Conservation (phyloP, 2,797 vertebrate genomes). For the Buceros bicornis region DNA sequence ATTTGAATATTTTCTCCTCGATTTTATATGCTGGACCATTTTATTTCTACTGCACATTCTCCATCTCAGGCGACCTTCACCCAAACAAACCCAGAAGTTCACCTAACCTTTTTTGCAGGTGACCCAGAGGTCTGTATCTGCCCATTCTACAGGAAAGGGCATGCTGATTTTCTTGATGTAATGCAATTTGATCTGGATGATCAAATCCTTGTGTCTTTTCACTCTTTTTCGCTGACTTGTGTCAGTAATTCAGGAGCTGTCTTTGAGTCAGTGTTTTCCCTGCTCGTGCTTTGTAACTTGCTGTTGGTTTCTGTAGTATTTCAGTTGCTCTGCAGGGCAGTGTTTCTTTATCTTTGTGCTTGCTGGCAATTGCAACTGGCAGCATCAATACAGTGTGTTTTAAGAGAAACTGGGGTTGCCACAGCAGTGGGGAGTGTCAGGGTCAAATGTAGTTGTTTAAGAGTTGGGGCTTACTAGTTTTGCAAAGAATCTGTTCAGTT, state of each 20-base stretch:
- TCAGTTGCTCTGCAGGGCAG: not conserved
- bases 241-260: not conserved
- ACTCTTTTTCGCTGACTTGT: not conserved
- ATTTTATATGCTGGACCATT: not conserved
- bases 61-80: not conserved
- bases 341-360: not conserved
- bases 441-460: not conserved
- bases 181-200: not conserved
- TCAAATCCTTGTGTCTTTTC: not conserved
- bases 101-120: not conserved
- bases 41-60: not conserved
- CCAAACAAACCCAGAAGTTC: not conserved
- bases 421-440: not conserved
- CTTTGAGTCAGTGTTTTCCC: not conserved
- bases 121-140: not conserved
- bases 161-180: not conserved
- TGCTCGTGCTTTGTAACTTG: not conserved
- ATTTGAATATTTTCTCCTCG: not conserved
- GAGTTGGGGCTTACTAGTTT: not conserved
- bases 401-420: not conserved
- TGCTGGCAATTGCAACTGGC: not conserved
- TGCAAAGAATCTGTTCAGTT: not conserved
- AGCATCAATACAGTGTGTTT: fast-evolving
- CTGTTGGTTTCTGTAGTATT: not conserved
- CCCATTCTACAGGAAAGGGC: not conserved